These are phyloP conservation scores for Trialeurodes vaporariorum DNA, from an alignment of 1,140 invertebrate genomes.

Conservation along the genomic window DNA sequence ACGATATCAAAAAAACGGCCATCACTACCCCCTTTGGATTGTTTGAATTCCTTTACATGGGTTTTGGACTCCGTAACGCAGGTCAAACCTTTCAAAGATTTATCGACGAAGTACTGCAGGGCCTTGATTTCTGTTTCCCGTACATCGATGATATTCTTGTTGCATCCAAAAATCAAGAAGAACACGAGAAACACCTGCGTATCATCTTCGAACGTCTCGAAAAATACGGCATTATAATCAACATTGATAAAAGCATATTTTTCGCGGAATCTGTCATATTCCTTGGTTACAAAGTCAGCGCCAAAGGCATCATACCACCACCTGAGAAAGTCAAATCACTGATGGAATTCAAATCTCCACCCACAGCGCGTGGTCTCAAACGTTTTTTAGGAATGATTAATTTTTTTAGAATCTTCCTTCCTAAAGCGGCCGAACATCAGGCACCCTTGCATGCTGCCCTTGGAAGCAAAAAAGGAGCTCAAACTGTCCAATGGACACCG, in stretches of 20 bases:
- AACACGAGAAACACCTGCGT: constrained; percentile 27
- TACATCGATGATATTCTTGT: constrained; percentile 45
- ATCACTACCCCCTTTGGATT: too few species aligned
- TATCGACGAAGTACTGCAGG: constrained; percentile 18
- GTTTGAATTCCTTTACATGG: constrained; percentile 17
- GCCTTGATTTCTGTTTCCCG: constrained; percentile 29
- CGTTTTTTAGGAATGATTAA: too few species aligned
- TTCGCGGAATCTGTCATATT: constrained; percentile 2
- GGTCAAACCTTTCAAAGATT: constrained; percentile 16
- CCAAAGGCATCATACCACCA: constrained; percentile 3
- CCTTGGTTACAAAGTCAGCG: not conserved
- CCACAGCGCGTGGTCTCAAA: too few species aligned
- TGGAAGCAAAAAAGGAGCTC: too few species aligned
- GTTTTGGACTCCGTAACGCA: constrained; percentile 15
- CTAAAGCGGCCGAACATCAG: too few species aligned
- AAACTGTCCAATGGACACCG: constrained; percentile 17
- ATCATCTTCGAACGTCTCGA: too few species aligned
- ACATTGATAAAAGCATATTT: too few species aligned
- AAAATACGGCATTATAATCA: too few species aligned
- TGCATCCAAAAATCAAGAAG: constrained; percentile 25
- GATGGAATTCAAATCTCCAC: not conserved
- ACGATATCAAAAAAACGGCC: constrained; percentile 32
- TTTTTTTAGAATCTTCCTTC: too few species aligned
- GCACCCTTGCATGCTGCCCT: too few species aligned
- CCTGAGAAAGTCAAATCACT: constrained; percentile 1